phyloP scores from a whole-genome alignment of 2,888 invertebrate species.

The Xanthia icteritia region DNA sequence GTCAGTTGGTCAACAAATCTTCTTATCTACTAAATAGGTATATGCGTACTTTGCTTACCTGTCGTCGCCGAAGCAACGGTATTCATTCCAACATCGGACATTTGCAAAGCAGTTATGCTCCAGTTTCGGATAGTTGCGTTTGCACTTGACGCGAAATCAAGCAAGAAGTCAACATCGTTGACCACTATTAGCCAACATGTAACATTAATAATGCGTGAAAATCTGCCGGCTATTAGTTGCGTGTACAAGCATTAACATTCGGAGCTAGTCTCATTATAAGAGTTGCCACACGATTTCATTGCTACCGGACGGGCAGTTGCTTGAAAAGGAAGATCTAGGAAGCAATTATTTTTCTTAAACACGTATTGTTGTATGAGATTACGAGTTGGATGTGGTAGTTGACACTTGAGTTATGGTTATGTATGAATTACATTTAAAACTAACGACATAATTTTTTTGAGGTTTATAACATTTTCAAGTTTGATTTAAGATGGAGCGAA shows the following conservation, averaged over 20 bases:
- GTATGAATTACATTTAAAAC: constrained; percentile 17
- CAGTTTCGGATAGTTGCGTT: constrained; percentile 83
- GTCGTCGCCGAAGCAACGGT: constrained; percentile 55
- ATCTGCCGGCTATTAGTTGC: constrained; percentile 67
- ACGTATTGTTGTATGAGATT: constrained; percentile 53
- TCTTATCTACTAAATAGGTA: constrained; percentile 26
- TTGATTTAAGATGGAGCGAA: constrained; percentile 12
- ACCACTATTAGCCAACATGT: constrained; percentile 76
- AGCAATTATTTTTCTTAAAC: constrained; percentile 58
- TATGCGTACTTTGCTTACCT: constrained; percentile 29
- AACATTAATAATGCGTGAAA: constrained; percentile 81
- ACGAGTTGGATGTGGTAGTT: constrained; percentile 33
- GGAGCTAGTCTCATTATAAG: constrained; percentile 47
- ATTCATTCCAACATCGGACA: constrained; percentile 73
- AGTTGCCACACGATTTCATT: constrained; percentile 50
- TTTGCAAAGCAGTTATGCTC: constrained; percentile 81
- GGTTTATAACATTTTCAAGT: neutral
- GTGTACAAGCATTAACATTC: constrained; percentile 62
- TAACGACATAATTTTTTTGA: constrained; percentile 2
- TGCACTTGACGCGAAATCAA: constrained; percentile 81
- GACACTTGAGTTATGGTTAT: constrained; percentile 44
- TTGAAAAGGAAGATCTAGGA: constrained; percentile 57
- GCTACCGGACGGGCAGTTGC: constrained; percentile 50
- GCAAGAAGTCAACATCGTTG: constrained; percentile 76
- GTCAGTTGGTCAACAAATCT: constrained; percentile 27